Evolutionary conservation across 2,113 vertebrate genomes (phyloP).

Genomic region (Eonycteris spelaea): DNA sequence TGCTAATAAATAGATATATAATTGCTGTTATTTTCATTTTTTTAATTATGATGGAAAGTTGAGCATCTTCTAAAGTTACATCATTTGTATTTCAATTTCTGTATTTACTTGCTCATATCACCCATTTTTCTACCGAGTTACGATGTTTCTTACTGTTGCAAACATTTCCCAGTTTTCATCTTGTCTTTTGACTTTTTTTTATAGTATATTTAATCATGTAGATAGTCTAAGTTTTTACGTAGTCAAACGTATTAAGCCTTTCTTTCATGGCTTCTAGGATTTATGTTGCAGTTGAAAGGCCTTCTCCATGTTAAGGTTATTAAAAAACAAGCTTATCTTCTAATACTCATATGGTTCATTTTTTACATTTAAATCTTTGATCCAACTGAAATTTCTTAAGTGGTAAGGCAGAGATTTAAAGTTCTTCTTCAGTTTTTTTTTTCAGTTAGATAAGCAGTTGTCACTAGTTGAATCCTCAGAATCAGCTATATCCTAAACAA

Average conservation of each 20-base stretch:
- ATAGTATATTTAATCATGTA: not conserved
- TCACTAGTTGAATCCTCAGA: not conserved
- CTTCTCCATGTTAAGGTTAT: not conserved
- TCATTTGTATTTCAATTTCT: constrained; percentile 35
- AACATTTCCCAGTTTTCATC: constrained; percentile 11
- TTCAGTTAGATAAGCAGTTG: not conserved
- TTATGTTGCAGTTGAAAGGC: not conserved
- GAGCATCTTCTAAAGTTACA: not conserved
- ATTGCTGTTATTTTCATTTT: not conserved
- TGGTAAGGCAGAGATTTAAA: not conserved
- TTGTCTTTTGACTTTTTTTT: constrained; percentile 2
- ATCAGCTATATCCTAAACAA: constrained; percentile 6
- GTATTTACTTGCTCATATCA: not conserved
- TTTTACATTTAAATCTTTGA: not conserved
- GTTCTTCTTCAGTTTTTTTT: not conserved
- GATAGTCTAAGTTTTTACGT: not conserved
- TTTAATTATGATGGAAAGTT: not conserved
- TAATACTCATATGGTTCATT: not conserved
- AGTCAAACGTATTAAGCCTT: not conserved
- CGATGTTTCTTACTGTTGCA: not conserved
- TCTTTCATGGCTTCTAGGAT: not conserved
- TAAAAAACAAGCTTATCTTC: not conserved
- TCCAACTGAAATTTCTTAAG: not conserved
- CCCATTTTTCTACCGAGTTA: not conserved
- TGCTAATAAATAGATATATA: not conserved